Evolutionary conservation across 2,888 invertebrate species (phyloP).

Genomic region (Dendrolimus houi): DNA sequence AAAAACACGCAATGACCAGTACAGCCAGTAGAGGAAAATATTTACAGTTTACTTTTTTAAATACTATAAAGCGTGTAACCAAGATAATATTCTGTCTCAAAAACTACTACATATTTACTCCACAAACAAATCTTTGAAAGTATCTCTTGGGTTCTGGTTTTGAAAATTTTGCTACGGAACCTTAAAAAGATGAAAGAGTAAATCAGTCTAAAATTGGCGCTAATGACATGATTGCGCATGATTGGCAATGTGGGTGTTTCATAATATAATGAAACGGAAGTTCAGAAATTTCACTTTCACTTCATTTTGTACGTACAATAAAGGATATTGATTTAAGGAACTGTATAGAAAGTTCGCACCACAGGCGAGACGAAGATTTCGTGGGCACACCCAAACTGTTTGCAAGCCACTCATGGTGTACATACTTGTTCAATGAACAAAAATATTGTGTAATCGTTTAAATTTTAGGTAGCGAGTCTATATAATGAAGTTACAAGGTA

Average conservation of each 20-base stretch:
- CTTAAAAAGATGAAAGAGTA: background rate
- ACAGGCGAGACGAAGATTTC: background rate
- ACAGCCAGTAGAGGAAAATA: too few relatives aligned
- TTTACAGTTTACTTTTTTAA: too few relatives aligned
- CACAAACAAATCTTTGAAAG: too few relatives aligned
- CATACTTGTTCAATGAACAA: background rate
- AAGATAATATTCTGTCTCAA: too few relatives aligned
- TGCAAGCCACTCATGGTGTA: background rate
- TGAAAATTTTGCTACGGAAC: too few relatives aligned
- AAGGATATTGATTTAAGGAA: background rate
- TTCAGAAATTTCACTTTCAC: background rate
- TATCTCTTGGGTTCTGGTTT: conserved; percentile 2
- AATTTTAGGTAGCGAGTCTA: too few relatives aligned
- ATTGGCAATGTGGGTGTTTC: too few relatives aligned
- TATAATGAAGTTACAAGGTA: too few relatives aligned
- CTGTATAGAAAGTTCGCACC: background rate
- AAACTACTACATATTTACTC: too few relatives aligned
- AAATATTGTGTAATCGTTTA: background rate
- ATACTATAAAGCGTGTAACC: too few relatives aligned
- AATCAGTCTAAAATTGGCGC: background rate
- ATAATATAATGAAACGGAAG: background rate
- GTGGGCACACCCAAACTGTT: background rate
- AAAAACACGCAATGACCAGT: too few relatives aligned
- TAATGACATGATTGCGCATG: background rate
- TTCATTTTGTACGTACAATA: background rate